These are phyloP conservation scores for Heliconius hewitsoni DNA, from an alignment of 1,140 invertebrate species.

Conservation along the genomic window DNA sequence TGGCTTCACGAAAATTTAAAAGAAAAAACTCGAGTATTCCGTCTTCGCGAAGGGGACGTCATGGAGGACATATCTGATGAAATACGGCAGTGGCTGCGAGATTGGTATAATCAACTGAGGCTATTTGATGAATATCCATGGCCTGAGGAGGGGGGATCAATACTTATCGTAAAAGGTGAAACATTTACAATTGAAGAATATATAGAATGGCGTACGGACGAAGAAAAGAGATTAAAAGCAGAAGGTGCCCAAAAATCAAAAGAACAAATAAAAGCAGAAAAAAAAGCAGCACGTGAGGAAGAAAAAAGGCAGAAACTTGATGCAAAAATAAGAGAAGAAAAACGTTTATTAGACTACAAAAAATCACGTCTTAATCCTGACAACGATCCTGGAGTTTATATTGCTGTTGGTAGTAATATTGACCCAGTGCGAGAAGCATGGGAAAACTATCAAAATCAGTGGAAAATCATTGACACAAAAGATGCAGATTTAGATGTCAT, in stretches of 20 bases:
- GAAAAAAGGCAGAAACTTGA: constrained; percentile 60
- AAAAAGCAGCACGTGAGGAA: constrained; percentile 58
- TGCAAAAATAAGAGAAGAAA: constrained; percentile 61
- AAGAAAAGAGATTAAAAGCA: constrained; percentile 67
- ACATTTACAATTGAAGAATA: constrained; percentile 71
- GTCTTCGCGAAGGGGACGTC: constrained; percentile 81
- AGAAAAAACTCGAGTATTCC: constrained; percentile 82
- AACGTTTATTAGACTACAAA: constrained; percentile 64
- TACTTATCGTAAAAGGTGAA: constrained; percentile 70
- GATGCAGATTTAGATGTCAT: constrained; percentile 56
- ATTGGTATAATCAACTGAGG: constrained; percentile 79
- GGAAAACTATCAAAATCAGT: constrained; percentile 63
- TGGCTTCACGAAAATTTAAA: constrained; percentile 80
- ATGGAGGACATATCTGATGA: constrained; percentile 87
- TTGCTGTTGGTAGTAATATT: constrained; percentile 49
- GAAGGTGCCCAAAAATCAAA: constrained; percentile 60
- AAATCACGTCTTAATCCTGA: constrained; percentile 67
- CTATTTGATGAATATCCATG: constrained; percentile 74
- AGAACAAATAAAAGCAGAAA: constrained; percentile 75
- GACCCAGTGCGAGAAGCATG: constrained; percentile 52
- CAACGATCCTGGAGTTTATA: constrained; percentile 69
- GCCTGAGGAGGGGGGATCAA: constrained; percentile 72
- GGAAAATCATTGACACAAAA: constrained; percentile 57
- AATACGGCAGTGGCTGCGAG: constrained; percentile 85
- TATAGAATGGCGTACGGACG: constrained; percentile 60